Base-by-base conservation (phyloP, 2,888 invertebrate species). In the Tenthredo distinguenda region DNA sequence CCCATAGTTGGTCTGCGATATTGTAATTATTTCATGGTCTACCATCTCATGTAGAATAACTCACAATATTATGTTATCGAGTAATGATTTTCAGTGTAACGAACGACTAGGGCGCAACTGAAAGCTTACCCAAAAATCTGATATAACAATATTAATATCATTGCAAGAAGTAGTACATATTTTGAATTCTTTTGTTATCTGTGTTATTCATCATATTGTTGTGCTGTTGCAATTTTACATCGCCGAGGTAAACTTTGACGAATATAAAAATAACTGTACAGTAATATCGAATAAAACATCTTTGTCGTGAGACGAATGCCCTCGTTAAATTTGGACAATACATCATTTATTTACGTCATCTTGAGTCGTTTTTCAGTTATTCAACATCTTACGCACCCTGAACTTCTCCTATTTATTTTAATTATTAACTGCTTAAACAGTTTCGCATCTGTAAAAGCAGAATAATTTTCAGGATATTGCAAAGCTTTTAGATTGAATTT, bases 221-320 rank as follows among this genome's bases (percentile, higher is more conserved):
- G 90, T 92, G 91, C 91, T 91, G 90, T 91, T 91, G 91, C 89
- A 90, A 90, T 89, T 89, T 91, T 92, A 92, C 91, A 90, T 93
- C 92, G 89, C 91, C 91, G 88, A 91, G 90, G 90, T 90, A 90
- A 91, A 88, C 90, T 90, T 91, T 91, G 90, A 90, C 90, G 90
- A 91, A 90, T 31, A 68, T 12, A 77, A 55, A 55, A 50, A 50
- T 34, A 68, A 90, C 90, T 93, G 93, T 93, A 93, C 92, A 93
- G 91, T 92, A 91, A 92, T 91, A 92, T 90, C 91, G 91, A 93
- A 93, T 93, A 93, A 88, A 93, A 93, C 91, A 92, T 90, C 91
- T 90, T 91, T 92, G 91, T 92, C 92, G 92, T 92, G 92, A 91
- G 89, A 90, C 68, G 43, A 68, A 83, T 83, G 83, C 83, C 83